Percentiles rank a stretch among this genome's conserved stretches.
phyloP scores from a whole-genome alignment of 1,140 invertebrate species.

The Diachasma alloeum region DNA sequence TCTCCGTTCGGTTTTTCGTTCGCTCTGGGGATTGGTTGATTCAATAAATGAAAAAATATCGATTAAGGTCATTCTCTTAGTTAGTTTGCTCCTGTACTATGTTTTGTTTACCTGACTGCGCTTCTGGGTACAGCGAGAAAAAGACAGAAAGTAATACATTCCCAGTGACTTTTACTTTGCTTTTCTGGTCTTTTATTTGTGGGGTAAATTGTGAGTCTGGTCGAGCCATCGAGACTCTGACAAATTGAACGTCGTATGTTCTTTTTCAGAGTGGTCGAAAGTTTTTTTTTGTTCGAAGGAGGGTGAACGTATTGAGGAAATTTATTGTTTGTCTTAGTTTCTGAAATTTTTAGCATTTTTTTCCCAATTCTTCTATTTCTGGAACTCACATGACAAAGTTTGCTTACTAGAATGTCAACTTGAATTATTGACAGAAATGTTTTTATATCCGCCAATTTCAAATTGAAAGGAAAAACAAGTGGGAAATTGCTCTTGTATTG shows the following conservation, averaged over 20 bases:
- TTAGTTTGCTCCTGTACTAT: slow-evolving; percentile 4
- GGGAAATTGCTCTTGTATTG: no score
- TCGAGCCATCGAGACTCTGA: slow-evolving; percentile 4
- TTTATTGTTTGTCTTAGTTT: not conserved
- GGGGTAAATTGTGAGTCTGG: not conserved
- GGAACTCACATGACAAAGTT: no score
- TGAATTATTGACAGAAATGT: no score
- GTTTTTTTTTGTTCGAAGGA: not conserved
- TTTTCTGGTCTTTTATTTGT: not conserved
- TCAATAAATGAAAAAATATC: not conserved
- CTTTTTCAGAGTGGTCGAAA: not conserved
- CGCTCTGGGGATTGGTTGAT: not conserved
- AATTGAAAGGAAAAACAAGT: no score
- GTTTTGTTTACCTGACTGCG: slow-evolving; percentile 34
- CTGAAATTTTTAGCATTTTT: no score
- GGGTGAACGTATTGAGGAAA: not conserved
- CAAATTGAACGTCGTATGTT: not conserved
- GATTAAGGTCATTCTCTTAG: slow-evolving; percentile 3
- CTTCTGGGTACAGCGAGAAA: slow-evolving; percentile 37
- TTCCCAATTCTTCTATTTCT: not conserved
- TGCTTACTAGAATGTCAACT: no score
- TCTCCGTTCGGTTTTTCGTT: slow-evolving; percentile 1
- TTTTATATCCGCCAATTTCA: no score
- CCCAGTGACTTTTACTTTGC: slow-evolving; percentile 28
- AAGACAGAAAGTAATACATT: slow-evolving; percentile 33